phyloP scores from a whole-genome alignment of 2,888 invertebrate species.

The Eledona agricola region DNA sequence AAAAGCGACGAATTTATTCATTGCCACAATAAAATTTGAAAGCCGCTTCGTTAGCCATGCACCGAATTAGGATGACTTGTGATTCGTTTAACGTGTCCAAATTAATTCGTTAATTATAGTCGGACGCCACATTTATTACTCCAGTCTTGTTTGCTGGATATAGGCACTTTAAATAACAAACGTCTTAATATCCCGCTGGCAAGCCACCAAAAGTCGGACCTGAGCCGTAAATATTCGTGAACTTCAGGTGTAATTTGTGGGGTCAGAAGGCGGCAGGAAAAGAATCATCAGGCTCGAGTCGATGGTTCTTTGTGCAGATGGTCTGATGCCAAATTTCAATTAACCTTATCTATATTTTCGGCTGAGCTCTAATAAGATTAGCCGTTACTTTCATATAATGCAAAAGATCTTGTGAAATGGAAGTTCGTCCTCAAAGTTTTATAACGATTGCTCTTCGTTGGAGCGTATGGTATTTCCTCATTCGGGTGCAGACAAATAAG shows the following conservation, averaged over 20 bases:
- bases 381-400: slow-evolving; percentile 34
- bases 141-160: slow-evolving; percentile 33
- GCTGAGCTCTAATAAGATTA: slow-evolving; percentile 37
- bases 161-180: slow-evolving; percentile 37
- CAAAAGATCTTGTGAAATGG: slow-evolving; percentile 35
- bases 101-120: slow-evolving; percentile 37
- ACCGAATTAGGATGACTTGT: slow-evolving; percentile 34
- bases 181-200: slow-evolving; percentile 38
- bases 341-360: slow-evolving; percentile 38
- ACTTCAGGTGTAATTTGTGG: slow-evolving; percentile 33
- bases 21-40: slow-evolving; percentile 21
- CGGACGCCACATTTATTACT: slow-evolving; percentile 34
- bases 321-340: slow-evolving; percentile 34
- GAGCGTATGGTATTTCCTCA: slow-evolving; percentile 47
- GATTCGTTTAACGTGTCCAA: slow-evolving; percentile 35
- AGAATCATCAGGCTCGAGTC: no score
- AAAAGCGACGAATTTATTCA: slow-evolving; percentile 24
- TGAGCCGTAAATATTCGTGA: slow-evolving; percentile 32
- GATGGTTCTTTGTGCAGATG: no score
- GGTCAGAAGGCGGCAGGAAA: no score
- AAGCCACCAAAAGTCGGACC: slow-evolving; percentile 31
- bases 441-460: slow-evolving; percentile 41
- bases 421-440: slow-evolving; percentile 38
- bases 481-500: slow-evolving; percentile 51
- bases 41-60: slow-evolving; percentile 31